Conservation (phyloP, 2,113 vertebrate species). For the Coryphaenoides rupestris region DNA sequence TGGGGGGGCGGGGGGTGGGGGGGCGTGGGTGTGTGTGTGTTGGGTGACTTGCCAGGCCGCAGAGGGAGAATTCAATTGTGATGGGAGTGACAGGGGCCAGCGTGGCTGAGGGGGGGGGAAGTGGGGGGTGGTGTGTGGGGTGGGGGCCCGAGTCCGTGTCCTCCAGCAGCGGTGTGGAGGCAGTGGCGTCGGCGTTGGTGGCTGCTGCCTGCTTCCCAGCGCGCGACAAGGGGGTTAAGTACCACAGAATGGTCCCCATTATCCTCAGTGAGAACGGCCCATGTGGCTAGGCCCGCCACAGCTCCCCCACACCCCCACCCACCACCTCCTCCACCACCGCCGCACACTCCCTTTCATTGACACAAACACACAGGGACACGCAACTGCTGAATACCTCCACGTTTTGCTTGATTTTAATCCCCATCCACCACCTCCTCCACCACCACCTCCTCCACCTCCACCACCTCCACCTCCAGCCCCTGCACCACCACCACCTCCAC, state of each 20-base stretch:
- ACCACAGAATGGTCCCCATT: conserved; percentile 88
- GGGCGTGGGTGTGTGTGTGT: too few species aligned
- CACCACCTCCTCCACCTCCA: not conserved
- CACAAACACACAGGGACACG: conserved; percentile 32
- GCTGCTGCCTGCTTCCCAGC: conserved; percentile 79
- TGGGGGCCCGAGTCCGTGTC: conserved; percentile 52
- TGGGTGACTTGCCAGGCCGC: conserved; percentile 60
- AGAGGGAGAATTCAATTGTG: conserved; percentile 78
- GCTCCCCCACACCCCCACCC: conserved; percentile 15
- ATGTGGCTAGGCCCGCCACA: conserved; percentile 83
- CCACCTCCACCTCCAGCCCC: too few species aligned
- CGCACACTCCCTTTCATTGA: conserved; percentile 51
- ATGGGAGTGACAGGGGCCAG: conserved; percentile 43
- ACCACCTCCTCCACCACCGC: too few species aligned
- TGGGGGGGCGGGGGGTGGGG: too few species aligned
- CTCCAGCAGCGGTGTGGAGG: too few species aligned
- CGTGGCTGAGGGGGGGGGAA: conserved; percentile 59
- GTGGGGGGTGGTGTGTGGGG: conserved; percentile 75
- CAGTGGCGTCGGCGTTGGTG: too few species aligned
- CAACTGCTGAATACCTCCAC: conserved; percentile 56
- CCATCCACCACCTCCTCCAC: conserved; percentile 15
- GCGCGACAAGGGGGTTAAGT: conserved; percentile 88
- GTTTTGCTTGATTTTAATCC: conserved; percentile 48
- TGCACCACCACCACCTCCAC: conserved; percentile 23
- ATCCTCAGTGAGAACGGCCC: conserved; percentile 95